A percentile compares a stretch with the other conserved stretches of the same genome.
Evolutionary conservation across 2,797 vertebrate species (phyloP).

Genomic region (Austrolebias charrua): DNA sequence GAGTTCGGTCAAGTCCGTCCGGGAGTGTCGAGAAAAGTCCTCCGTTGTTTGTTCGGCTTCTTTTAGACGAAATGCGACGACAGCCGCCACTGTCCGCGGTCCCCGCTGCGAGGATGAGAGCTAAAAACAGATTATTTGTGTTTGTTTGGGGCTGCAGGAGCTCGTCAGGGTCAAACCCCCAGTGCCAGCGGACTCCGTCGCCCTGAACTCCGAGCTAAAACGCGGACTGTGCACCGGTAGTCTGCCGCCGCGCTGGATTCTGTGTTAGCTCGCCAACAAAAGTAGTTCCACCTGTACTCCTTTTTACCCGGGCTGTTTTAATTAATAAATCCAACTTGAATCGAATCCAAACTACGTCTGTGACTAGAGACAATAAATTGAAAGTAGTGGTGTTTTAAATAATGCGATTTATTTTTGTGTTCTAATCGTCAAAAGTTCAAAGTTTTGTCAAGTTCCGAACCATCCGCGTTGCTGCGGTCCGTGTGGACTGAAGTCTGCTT

Average conservation of each 20-base stretch:
- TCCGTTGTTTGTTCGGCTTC: slow-evolving; percentile 2
- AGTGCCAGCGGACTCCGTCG: slow-evolving; percentile 26
- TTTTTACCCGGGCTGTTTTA: background rate
- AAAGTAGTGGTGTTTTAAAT: fast-evolving
- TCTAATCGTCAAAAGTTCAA: slow-evolving; percentile 24
- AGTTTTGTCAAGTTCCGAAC: slow-evolving; percentile 66
- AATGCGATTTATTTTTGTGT: background rate
- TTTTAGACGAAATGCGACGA: slow-evolving; percentile 20
- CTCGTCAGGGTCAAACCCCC: slow-evolving; percentile 48
- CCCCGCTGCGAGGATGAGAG: background rate
- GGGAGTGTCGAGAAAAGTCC: slow-evolving; percentile 43
- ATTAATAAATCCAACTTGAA: fast-evolving
- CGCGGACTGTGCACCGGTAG: slow-evolving; percentile 41
- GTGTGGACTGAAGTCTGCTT: slow-evolving; percentile 62
- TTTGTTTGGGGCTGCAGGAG: slow-evolving; percentile 14
- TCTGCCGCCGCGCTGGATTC: slow-evolving; percentile 37
- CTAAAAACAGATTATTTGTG: background rate
- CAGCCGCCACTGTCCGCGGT: slow-evolving; percentile 3
- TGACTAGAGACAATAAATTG: fast-evolving
- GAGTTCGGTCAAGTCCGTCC: slow-evolving; percentile 60
- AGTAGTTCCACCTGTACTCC: slow-evolving; percentile 63
- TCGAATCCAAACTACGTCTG: background rate
- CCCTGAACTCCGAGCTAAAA: slow-evolving; percentile 38
- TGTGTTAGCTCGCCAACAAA: slow-evolving; percentile 78
- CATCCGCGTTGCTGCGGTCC: slow-evolving; percentile 67